Conservation (phyloP, 1,140 invertebrate species). For the Armadillidium nasatum region DNA sequence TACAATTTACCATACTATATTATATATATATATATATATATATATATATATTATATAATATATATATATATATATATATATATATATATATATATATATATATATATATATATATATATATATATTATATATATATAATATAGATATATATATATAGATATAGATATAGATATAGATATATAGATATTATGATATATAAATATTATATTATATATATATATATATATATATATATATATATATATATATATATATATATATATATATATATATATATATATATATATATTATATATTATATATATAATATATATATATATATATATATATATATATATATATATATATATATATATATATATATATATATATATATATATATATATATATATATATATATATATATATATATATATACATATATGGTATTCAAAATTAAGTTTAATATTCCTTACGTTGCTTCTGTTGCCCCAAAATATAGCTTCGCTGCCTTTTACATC, state of each 20-base stretch:
- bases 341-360: conserved; percentile 3
- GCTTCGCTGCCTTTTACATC: too few species aligned
- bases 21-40: background rate
- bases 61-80: conserved; percentile 9
- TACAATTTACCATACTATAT: too few species aligned
- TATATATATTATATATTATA: background rate
- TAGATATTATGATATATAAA: too few species aligned
- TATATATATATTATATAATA: conserved; percentile 13
- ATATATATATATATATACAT: background rate
- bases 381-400: conserved; percentile 3
- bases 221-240: conserved; percentile 7
- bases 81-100: conserved; percentile 9
- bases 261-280: conserved; percentile 3
- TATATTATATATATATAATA: background rate
- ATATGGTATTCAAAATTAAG: background rate
- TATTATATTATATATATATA: conserved; percentile 6
- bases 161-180: too few species aligned
- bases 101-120: conserved; percentile 11
- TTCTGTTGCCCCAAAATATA: too few species aligned
- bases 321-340: conserved; percentile 3
- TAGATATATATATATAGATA: too few species aligned
- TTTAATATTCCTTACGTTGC: too few species aligned
- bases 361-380: conserved; percentile 3
- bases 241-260: conserved; percentile 3
- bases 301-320: background rate